Conservation (phyloP, 1,140 invertebrate genomes). For the Conopomorpha cramerella region DNA sequence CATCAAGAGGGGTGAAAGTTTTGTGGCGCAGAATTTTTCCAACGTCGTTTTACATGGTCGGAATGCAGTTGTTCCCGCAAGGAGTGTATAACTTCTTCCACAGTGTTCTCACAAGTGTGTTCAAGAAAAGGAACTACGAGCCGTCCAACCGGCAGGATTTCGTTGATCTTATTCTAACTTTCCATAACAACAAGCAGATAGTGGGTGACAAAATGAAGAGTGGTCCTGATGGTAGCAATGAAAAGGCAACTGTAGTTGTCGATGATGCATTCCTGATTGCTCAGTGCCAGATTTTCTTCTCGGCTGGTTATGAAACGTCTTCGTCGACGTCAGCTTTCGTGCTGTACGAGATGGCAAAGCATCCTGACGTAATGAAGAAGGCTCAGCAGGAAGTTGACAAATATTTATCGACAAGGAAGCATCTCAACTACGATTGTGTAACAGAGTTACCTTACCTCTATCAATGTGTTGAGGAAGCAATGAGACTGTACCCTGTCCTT, state of each 20-base stretch:
- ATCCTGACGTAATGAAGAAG: too few species aligned
- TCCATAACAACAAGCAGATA: conserved; percentile 10
- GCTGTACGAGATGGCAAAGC: conserved; percentile 59
- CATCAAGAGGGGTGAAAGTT: conserved; percentile 1
- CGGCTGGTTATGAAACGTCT: conserved; percentile 59
- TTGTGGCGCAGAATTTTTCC: conserved; percentile 9
- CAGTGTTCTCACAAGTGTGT: conserved; percentile 7
- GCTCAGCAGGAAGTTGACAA: conserved; percentile 58
- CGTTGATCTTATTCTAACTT: conserved; percentile 12
- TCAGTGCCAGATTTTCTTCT: conserved; percentile 65
- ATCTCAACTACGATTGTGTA: conserved; percentile 29
- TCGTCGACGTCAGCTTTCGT: conserved; percentile 47
- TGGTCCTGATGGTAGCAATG: conserved; percentile 3
- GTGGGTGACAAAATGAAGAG: conserved; percentile 10
- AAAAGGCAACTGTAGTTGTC: conserved; percentile 7
- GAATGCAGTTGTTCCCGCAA: conserved; percentile 3
- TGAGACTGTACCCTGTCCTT: conserved; percentile 26
- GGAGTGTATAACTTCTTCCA: conserved; percentile 6
- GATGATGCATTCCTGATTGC: too few species aligned
- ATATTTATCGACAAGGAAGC: conserved; percentile 24
- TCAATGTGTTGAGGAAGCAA: conserved; percentile 12
- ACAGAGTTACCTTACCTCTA: conserved; percentile 29
- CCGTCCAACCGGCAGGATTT: conserved; percentile 12
- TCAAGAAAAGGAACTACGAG: conserved; percentile 6
- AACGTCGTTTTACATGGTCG: conserved; percentile 9